Percentiles rank a stretch among this genome's conserved stretches.
phyloP scores from a whole-genome alignment of 2,888 invertebrate genomes.

The Eurytoma adleriae region DNA sequence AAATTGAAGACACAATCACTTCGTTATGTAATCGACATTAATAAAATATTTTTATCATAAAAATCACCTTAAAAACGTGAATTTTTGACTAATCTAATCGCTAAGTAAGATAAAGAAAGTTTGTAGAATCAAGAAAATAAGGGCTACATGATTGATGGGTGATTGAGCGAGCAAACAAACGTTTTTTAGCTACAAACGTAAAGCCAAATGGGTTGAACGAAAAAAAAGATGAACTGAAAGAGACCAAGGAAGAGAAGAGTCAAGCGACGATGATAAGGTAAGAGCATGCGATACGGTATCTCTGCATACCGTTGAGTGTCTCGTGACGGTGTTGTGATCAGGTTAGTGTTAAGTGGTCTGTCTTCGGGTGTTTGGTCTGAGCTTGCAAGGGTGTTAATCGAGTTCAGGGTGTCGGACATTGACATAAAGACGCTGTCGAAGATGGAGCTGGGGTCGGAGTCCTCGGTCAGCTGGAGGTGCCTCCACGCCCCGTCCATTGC shows the following conservation, averaged over 20 bases:
- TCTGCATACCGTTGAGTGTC: constrained; percentile 72
- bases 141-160: neutral
- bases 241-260: neutral
- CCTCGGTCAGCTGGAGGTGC: constrained; percentile 70
- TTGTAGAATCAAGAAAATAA: constrained; percentile 3
- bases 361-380: constrained; percentile 75
- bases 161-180: neutral
- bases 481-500: constrained; percentile 67
- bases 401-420: constrained; percentile 75
- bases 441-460: constrained; percentile 73
- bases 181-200: neutral
- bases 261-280: neutral
- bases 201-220: neutral
- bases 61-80: constrained; percentile 15
- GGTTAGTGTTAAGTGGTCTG: constrained; percentile 72
- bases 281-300: constrained; percentile 42
- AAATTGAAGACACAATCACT: too few species aligned
- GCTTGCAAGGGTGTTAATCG: constrained; percentile 75
- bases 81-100: constrained; percentile 30
- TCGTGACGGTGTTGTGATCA: constrained; percentile 72
- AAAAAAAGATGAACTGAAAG: neutral
- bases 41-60: neutral
- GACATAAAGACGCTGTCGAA: constrained; percentile 75
- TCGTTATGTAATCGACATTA: too few species aligned
- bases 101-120: constrained; percentile 24